phyloP scores from a whole-genome alignment of 2,113 vertebrate genomes.

The Aegotheles bennettii region DNA sequence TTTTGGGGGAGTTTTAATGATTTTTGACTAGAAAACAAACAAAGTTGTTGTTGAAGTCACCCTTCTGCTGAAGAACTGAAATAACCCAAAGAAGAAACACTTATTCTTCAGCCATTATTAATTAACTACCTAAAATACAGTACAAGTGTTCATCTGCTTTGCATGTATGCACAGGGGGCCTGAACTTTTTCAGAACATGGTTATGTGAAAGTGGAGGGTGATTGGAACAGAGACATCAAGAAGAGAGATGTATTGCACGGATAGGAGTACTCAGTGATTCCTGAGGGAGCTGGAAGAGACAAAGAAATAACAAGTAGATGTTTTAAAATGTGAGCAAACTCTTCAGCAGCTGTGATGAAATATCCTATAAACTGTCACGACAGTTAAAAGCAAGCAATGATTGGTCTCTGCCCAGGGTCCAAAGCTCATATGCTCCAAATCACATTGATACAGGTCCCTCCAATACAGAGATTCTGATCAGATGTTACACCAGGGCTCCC shows the following conservation, averaged over 20 bases:
- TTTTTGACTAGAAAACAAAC: not conserved
- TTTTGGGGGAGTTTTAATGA: not conserved
- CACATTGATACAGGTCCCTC: fast-evolving
- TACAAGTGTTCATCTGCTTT: not conserved
- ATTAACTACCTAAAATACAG: not conserved
- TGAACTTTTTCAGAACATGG: not conserved
- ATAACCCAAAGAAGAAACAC: not conserved
- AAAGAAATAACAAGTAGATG: not conserved
- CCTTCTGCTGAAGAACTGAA: not conserved
- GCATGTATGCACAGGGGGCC: not conserved
- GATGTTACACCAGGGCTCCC: not conserved
- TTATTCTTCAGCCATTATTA: not conserved
- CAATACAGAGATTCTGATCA: not conserved
- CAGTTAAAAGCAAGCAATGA: not conserved
- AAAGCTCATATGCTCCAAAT: not conserved
- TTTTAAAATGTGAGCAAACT: not conserved
- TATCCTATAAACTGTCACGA: not conserved
- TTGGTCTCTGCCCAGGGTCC: not conserved
- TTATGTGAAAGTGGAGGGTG: not conserved
- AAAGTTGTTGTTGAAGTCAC: not conserved
- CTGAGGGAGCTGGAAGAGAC: not conserved
- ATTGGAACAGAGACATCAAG: not conserved
- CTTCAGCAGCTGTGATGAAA: not conserved
- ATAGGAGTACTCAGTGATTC: not conserved
- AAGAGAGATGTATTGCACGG: not conserved